phyloP scores from a whole-genome alignment of 2,888 invertebrate species.

The Apamea epomidion region DNA sequence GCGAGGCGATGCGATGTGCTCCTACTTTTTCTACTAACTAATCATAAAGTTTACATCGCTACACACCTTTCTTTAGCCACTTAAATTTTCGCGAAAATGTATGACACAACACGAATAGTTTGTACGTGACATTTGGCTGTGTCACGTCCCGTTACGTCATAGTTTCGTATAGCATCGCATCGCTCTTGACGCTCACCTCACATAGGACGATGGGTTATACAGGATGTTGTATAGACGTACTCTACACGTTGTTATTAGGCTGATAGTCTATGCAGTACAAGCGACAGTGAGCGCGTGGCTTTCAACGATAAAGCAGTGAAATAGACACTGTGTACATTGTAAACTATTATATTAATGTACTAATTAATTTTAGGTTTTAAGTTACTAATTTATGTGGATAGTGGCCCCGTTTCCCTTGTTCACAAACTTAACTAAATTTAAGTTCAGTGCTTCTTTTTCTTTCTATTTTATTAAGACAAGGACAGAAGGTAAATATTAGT shows the following conservation, averaged over 20 bases:
- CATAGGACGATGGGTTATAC: background rate
- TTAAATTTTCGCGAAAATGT: background rate
- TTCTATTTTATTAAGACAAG: too few relatives aligned
- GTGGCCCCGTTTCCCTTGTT: too few relatives aligned
- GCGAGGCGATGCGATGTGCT: background rate
- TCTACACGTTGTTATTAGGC: slow-evolving; percentile 67
- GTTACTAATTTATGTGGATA: background rate
- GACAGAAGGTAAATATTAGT: too few relatives aligned
- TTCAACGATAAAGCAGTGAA: slow-evolving; percentile 71
- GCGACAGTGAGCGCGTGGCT: slow-evolving; percentile 77
- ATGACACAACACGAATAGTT: background rate
- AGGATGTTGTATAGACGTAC: slow-evolving; percentile 19
- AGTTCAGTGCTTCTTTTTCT: too few relatives aligned
- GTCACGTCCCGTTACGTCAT: background rate
- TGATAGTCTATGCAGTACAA: slow-evolving; percentile 66
- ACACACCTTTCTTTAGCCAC: slow-evolving; percentile 4
- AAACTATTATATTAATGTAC: slow-evolving; percentile 4
- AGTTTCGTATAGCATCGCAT: background rate
- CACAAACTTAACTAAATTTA: too few relatives aligned
- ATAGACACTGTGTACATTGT: slow-evolving; percentile 23
- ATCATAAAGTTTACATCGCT: background rate
- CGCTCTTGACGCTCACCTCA: background rate
- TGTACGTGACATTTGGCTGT: background rate
- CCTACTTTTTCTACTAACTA: too few relatives aligned
- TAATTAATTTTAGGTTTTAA: background rate